Conservation (phyloP, 2,113 vertebrate genomes). For the Callipepla squamata region DNA sequence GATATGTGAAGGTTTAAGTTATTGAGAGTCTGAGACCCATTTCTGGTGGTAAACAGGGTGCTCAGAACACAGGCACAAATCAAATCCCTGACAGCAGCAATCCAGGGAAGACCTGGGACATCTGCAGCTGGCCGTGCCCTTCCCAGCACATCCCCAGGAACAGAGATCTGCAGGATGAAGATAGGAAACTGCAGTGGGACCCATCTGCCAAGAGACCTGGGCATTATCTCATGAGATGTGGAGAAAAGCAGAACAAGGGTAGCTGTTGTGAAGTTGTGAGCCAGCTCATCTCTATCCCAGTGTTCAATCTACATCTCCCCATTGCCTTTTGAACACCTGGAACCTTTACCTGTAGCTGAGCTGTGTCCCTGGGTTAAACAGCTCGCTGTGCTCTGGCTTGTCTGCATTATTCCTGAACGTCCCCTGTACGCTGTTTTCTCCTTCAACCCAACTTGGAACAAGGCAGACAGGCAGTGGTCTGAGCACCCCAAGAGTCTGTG, state of each 20-base stretch:
- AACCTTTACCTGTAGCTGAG: slow-evolving; percentile 33
- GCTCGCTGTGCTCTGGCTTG: neutral
- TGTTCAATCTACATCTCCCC: neutral
- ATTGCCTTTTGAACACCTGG: slow-evolving; percentile 22
- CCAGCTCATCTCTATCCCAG: neutral
- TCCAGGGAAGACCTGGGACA: neutral
- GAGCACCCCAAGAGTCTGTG: slow-evolving; percentile 54
- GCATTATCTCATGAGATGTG: neutral
- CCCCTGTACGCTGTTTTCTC: slow-evolving; percentile 26
- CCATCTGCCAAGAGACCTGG: neutral
- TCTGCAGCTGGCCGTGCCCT: neutral
- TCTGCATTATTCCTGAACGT: slow-evolving; percentile 3
- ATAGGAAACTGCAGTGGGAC: neutral
- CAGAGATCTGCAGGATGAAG: neutral
- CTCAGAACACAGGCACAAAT: neutral
- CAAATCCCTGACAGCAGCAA: neutral
- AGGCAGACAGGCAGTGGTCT: slow-evolving; percentile 56
- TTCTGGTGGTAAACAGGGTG: neutral
- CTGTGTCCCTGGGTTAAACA: neutral
- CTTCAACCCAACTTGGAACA: slow-evolving; percentile 34
- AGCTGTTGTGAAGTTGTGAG: neutral
- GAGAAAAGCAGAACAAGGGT: neutral
- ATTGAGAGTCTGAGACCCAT: neutral
- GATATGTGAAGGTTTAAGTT: neutral
- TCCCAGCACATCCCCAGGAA: neutral